Percentiles rank a stretch among this genome's conserved stretches.
These are phyloP conservation scores for Lycocerus yunnanus DNA, from an alignment of 2,888 invertebrate genomes.

Conservation along the genomic window DNA sequence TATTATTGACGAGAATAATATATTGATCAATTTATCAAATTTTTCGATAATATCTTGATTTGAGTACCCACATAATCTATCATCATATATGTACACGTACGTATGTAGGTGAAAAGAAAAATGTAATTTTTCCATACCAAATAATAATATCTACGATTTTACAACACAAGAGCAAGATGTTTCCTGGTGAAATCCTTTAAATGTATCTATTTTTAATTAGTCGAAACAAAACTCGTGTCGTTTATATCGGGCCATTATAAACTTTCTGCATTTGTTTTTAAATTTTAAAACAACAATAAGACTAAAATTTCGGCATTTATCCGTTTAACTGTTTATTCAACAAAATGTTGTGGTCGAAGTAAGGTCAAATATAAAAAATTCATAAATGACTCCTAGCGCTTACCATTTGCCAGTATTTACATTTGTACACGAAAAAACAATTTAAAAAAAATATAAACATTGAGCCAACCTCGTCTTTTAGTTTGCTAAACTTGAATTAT, in stretches of 20 bases:
- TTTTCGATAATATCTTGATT: too few species aligned
- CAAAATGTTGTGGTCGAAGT: constrained; percentile 14
- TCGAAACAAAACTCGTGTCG: background rate
- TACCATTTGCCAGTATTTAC: constrained; percentile 21
- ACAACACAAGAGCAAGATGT: background rate
- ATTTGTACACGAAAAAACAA: constrained; percentile 22
- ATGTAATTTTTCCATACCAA: too few species aligned
- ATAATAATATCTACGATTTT: background rate
- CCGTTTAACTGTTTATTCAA: constrained; percentile 13
- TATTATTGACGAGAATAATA: background rate
- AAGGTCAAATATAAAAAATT: constrained; percentile 23
- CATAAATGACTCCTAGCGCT: constrained; percentile 12
- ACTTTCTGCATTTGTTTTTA: background rate
- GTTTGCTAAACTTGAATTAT: background rate
- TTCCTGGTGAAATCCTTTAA: background rate
- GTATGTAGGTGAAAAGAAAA: too few species aligned
- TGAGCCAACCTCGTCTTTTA: background rate
- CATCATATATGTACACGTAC: too few species aligned
- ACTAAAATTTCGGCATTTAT: constrained; percentile 8
- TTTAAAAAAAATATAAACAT: constrained; percentile 18
- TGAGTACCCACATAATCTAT: too few species aligned
- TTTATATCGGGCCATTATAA: background rate
- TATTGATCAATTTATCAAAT: too few species aligned
- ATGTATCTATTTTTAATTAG: background rate
- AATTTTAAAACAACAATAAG: background rate